Evolutionary conservation across 1,140 invertebrate species (phyloP), one percentile per base, ranked within the genome.

Genomic region (Globodera rostochiensis): DNA sequence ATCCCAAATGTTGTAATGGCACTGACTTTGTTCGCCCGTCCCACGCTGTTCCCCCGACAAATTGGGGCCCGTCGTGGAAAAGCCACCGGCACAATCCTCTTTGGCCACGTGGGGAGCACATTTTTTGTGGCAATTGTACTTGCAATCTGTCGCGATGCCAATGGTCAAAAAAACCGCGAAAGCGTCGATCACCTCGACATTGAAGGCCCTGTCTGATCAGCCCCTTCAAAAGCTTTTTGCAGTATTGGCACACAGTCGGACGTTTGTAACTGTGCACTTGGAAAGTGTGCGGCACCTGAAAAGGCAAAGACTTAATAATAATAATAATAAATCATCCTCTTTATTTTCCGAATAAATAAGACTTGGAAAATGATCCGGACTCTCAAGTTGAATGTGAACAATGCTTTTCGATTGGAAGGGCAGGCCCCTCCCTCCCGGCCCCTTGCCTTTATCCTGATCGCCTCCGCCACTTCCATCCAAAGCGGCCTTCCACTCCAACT

Each of bases 41-140:
- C 76, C 76, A 3, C 76, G 57, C 57, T 15, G 15, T 60, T 60
- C 57, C 11, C 15, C 57, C 57, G 57, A 60, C 8, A 60, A 9
- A 15, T 60, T 60, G 4, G 57, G 57, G 4, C 57, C 11, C 9
- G 64, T 49, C 69, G 11, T 11, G 46, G 76, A 49, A 36, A 78
- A 78, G 4, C 57, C 73, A 4, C 95, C 96, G 21, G 94, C 94
- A 92, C 97, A 99, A 91, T 98, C 95, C 91, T 60, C 57, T 95
- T 97, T 78, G 25, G 96, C 95, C 84, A 98, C 94, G 91, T 94
- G 94, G 46, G 95, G 94, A 83, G 95, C 93, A 91, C 97, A 98
- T 91, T 98, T 98, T 90, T 97, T 96, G 91, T 98, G 97, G 81
- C 94, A 95, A 92, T 99, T 98, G 91, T 96, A 98, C 90, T 96